Percentiles rank a stretch among this genome's conserved stretches.
Conservation (phyloP, 1,140 invertebrate genomes). For the Hycleus cichorii region DNA sequence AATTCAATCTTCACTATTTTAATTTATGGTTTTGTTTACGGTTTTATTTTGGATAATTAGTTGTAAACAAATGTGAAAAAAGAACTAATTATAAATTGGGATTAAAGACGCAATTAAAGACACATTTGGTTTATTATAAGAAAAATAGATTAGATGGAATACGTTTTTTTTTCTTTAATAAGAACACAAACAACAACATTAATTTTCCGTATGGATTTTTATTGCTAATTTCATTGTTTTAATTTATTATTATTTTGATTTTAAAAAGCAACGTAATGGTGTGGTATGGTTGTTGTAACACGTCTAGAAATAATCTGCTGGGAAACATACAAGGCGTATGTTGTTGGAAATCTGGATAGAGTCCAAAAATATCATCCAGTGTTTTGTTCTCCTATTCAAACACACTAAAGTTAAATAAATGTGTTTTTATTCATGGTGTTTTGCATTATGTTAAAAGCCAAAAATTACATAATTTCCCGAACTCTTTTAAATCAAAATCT, state of each 20-base stretch:
- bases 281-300: constrained; percentile 9
- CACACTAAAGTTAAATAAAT: not conserved
- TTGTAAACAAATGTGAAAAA: not conserved
- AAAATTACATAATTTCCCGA: not conserved
- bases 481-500: not conserved
- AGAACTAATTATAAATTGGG: too few relatives aligned
- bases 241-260: too few relatives aligned
- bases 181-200: too few relatives aligned
- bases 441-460: not conserved
- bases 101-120: too few relatives aligned
- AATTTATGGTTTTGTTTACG: constrained; percentile 21
- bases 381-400: not conserved
- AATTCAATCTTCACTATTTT: constrained; percentile 31
- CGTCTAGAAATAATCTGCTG: constrained; percentile 36
- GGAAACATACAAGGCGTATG: constrained; percentile 10
- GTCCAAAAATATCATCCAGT: constrained; percentile 28
- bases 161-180: too few relatives aligned
- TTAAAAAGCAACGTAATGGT: too few relatives aligned
- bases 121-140: too few relatives aligned
- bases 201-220: too few relatives aligned
- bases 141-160: too few relatives aligned
- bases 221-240: too few relatives aligned
- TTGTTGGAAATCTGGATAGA: constrained; percentile 33
- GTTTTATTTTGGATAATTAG: not conserved
- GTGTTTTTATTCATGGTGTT: not conserved